These are phyloP conservation scores for Adrianichthys oophorus DNA, from an alignment of 2,797 vertebrate genomes.

Conservation along the genomic window DNA sequence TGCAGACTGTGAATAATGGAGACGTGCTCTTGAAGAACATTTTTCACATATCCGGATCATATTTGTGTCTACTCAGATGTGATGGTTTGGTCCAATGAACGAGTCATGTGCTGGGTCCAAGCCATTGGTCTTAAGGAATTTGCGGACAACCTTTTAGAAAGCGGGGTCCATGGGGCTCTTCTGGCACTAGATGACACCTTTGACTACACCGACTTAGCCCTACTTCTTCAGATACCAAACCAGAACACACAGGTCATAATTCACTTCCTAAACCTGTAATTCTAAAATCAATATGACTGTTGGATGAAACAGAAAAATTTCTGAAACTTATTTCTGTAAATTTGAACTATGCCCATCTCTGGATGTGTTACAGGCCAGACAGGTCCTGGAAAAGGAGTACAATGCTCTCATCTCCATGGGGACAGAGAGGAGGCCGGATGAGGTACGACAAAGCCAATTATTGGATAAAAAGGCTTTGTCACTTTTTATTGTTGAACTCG, in stretches of 20 bases:
- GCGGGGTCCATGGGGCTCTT: conserved; percentile 89
- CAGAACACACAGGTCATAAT: conserved; percentile 87
- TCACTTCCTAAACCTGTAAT: no score
- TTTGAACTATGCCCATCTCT: no score
- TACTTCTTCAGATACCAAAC: conserved; percentile 92
- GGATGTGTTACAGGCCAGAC: conserved; percentile 80
- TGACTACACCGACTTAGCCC: conserved; percentile 90
- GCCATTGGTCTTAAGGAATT: conserved; percentile 91
- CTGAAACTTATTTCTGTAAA: no score
- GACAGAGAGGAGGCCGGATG: conserved; percentile 90
- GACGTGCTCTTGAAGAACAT: no score
- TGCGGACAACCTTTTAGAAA: conserved; percentile 90
- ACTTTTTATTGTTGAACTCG: background rate
- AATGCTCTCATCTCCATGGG: conserved; percentile 89
- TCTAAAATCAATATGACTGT: no score
- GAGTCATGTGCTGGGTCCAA: conserved; percentile 94
- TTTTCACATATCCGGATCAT: no score
- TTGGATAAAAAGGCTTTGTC: background rate
- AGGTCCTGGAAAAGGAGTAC: conserved; percentile 91
- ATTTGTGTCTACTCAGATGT: conserved; percentile 76
- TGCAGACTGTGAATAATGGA: conserved; percentile 37
- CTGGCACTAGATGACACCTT: conserved; percentile 92
- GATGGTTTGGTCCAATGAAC: conserved; percentile 95
- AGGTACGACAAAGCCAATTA: conserved; percentile 74
- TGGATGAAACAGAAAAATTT: no score